phyloP scores from a whole-genome alignment of 2,888 invertebrate genomes.

The Julus scandinavius region DNA sequence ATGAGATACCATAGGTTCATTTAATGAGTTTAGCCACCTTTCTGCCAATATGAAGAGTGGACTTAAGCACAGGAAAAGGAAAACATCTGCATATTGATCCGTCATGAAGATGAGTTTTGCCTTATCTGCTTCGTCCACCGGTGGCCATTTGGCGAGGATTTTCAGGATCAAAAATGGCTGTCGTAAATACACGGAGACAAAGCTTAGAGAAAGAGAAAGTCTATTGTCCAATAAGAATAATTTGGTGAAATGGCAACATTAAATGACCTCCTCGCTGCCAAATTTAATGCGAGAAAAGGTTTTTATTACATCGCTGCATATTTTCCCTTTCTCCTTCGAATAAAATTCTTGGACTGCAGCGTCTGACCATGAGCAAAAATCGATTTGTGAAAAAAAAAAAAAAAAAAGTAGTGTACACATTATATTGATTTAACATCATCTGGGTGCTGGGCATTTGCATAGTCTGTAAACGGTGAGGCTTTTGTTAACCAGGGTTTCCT shows the following conservation, averaged over 20 bases:
- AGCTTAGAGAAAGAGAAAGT: background rate
- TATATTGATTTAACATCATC: background rate
- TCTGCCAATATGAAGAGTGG: background rate
- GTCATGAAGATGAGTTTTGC: background rate
- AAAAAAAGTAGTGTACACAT: background rate
- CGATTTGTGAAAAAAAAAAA: background rate
- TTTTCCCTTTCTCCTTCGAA: background rate
- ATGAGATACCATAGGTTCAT: background rate
- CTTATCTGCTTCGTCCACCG: background rate
- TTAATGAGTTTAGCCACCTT: slow-evolving; percentile 1
- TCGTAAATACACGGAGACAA: background rate
- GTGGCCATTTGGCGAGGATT: background rate
- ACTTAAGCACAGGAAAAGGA: background rate
- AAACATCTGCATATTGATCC: slow-evolving; percentile 1
- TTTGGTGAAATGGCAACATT: background rate
- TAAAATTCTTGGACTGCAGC: background rate
- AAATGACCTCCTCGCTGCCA: background rate
- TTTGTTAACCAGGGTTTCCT: background rate
- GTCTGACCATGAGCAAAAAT: background rate
- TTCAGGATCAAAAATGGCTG: background rate
- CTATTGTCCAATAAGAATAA: slow-evolving; percentile 1
- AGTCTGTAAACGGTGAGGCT: background rate
- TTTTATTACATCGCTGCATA: background rate
- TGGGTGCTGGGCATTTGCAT: background rate
- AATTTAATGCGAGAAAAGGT: background rate